phyloP scores from a whole-genome alignment of 2,888 invertebrate species.

The Antitype chi region DNA sequence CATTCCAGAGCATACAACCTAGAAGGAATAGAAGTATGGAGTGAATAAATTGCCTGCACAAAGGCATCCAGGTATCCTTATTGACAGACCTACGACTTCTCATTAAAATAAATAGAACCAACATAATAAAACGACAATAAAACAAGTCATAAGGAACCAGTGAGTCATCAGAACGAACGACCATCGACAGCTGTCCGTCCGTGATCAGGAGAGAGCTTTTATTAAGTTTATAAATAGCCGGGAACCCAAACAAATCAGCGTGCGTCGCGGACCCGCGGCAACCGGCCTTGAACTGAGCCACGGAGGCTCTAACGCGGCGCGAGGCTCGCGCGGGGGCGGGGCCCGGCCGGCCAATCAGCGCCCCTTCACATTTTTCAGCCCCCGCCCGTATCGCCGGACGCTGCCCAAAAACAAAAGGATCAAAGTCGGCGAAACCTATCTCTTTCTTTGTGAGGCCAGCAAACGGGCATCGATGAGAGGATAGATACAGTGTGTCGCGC shows the following conservation, averaged over 20 bases:
- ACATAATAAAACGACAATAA: slow-evolving; percentile 32
- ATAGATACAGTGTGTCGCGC: slow-evolving; percentile 90
- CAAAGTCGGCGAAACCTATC: slow-evolving; percentile 91
- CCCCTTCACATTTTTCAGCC: slow-evolving; percentile 90
- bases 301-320: slow-evolving; percentile 76
- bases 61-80: slow-evolving; percentile 19
- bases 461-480: slow-evolving; percentile 90
- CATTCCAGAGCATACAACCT: neutral
- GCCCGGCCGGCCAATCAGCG: slow-evolving; percentile 88
- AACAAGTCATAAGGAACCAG: slow-evolving; percentile 35
- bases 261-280: slow-evolving; percentile 75
- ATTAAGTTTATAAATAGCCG: slow-evolving; percentile 73
- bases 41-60: slow-evolving; percentile 13
- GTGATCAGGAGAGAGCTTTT: slow-evolving; percentile 58
- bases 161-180: slow-evolving; percentile 16
- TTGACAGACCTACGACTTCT: slow-evolving; percentile 37
- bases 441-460: slow-evolving; percentile 90
- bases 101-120: slow-evolving; percentile 23
- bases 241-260: slow-evolving; percentile 85
- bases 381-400: slow-evolving; percentile 90
- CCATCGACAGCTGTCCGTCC: slow-evolving; percentile 41
- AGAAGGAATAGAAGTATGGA: neutral
- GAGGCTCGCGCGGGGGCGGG: slow-evolving; percentile 84
- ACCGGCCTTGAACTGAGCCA: slow-evolving; percentile 89
- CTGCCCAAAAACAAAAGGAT: slow-evolving; percentile 91